Evolutionary conservation across 2,113 vertebrate species (phyloP).

Genomic region (Percopsis transmontana): DNA sequence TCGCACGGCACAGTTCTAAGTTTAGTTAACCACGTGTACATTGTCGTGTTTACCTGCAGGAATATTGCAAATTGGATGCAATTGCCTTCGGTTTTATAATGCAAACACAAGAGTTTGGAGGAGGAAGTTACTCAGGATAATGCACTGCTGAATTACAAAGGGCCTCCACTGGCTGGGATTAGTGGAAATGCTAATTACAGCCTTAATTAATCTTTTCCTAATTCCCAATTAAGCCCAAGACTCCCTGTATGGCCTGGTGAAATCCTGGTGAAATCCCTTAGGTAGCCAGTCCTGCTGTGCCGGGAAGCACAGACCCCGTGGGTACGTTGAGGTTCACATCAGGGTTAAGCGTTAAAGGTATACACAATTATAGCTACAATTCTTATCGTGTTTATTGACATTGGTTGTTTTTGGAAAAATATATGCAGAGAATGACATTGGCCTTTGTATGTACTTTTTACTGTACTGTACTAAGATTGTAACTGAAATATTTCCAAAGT

Average conservation of each 20-base stretch:
- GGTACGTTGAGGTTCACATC: neutral
- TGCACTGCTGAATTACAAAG: constrained; percentile 28
- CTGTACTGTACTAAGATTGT: too few relatives aligned
- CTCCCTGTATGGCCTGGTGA: constrained; percentile 17
- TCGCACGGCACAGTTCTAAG: too few relatives aligned
- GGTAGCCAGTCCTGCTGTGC: neutral
- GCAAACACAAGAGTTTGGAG: constrained; percentile 5
- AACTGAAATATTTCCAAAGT: too few relatives aligned
- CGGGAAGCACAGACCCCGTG: neutral
- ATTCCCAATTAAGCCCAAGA: constrained; percentile 47
- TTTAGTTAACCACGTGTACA: neutral
- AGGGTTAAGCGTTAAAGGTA: neutral
- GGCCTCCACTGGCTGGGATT: constrained; percentile 42
- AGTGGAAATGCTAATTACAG: constrained; percentile 43
- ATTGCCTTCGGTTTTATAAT: constrained; percentile 19
- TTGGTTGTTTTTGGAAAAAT: too few relatives aligned
- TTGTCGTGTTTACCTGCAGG: too few relatives aligned
- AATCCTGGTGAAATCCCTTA: constrained; percentile 28
- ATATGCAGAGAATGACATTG: too few relatives aligned
- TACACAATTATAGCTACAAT: neutral
- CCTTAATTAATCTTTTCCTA: constrained; percentile 41
- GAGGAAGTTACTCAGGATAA: constrained; percentile 7
- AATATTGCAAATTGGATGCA: neutral
- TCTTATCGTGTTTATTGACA: neutral
- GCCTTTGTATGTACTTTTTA: too few relatives aligned